Percentiles rank a stretch among this genome's conserved stretches.
These are phyloP conservation scores for Naso thynnoides DNA, from an alignment of 2,797 vertebrate species.

Conservation along the genomic window DNA sequence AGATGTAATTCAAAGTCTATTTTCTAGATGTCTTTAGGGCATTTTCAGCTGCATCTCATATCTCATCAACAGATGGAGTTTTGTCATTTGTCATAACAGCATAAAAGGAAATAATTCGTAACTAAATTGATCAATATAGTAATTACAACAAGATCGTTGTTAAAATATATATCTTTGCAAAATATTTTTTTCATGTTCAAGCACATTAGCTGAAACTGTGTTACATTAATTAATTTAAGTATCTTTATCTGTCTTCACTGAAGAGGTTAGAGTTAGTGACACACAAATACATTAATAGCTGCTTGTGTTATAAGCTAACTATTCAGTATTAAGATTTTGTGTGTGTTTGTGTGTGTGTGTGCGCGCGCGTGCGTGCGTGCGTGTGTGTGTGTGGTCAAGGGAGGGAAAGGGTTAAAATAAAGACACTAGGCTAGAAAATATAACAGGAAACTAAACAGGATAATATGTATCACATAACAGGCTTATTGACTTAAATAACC, in stretches of 20 bases:
- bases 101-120: no score
- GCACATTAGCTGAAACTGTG: no score
- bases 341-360: not conserved
- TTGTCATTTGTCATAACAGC: not conserved
- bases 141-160: not conserved
- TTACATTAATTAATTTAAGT: no score
- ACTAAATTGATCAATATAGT: not conserved
- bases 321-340: not conserved
- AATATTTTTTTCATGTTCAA: no score
- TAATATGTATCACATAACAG: not conserved
- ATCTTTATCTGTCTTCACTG: no score
- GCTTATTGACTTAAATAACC: not conserved
- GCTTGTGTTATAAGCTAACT: not conserved
- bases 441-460: not conserved
- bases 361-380: no score
- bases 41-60: not conserved
- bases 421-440: not conserved
- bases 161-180: no score
- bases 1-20: not conserved
- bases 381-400: not conserved
- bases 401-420: not conserved
- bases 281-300: no score
- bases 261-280: no score
- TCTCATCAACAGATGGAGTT: not conserved
- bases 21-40: not conserved